Evolutionary conservation across 2,797 vertebrate species (phyloP).

Genomic region (Acanthis flammea): DNA sequence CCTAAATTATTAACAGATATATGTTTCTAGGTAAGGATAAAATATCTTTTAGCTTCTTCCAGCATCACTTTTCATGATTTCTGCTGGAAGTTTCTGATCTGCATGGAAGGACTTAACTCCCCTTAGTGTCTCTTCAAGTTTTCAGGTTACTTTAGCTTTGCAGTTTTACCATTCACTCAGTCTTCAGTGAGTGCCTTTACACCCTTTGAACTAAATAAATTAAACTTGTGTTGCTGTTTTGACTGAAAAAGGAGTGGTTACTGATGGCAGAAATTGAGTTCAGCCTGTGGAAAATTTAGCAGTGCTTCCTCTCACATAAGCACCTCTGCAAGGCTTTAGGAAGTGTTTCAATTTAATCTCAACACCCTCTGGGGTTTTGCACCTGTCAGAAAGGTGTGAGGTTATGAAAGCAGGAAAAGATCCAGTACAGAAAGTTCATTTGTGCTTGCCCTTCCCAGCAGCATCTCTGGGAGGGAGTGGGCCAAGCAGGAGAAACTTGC

Average conservation of each 20-base stretch:
- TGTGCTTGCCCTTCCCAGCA: not conserved
- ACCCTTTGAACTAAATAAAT: not conserved
- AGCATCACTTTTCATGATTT: not conserved
- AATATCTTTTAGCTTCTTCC: not conserved
- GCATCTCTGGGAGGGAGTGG: not conserved
- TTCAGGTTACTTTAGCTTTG: not conserved
- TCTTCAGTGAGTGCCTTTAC: not conserved
- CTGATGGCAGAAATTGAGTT: not conserved
- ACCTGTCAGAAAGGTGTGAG: conserved; percentile 28
- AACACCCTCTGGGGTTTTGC: conserved; percentile 14
- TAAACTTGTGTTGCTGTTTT: not conserved
- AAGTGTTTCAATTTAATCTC: conserved; percentile 36
- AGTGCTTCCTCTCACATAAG: not conserved
- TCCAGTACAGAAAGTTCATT: not conserved
- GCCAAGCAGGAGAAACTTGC: not conserved
- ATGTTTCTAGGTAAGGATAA: not conserved
- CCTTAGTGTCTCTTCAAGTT: not conserved
- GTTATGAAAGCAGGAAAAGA: conserved; percentile 46
- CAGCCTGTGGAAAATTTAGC: conserved; percentile 8
- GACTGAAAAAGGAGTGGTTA: not conserved
- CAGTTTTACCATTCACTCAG: not conserved
- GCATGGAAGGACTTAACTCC: not conserved
- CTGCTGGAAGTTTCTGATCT: not conserved
- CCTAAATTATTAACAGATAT: not conserved
- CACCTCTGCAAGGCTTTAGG: conserved; percentile 10